These are phyloP conservation scores for Mamestra brassicae DNA, from an alignment of 2,888 invertebrate genomes.

Conservation along the genomic window DNA sequence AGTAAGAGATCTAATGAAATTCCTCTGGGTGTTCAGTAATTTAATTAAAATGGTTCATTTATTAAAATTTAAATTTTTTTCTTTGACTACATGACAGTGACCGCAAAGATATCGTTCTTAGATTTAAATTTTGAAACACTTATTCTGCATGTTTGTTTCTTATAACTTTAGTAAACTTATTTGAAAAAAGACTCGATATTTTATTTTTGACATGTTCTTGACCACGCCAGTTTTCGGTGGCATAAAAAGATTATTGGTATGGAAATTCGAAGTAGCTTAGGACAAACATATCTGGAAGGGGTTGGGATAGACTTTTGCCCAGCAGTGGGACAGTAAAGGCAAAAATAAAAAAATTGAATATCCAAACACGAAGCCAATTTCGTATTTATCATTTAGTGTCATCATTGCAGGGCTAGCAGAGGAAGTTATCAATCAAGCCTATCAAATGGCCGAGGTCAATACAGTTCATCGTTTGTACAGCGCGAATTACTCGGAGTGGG, in stretches of 20 bases:
- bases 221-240: too few relatives aligned
- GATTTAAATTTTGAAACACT: neutral
- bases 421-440: constrained; percentile 54
- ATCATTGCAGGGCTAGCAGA: constrained; percentile 21
- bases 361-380: constrained; percentile 18
- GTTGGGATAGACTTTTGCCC: too few relatives aligned
- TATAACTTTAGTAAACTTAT: neutral
- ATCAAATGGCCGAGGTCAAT: constrained; percentile 42
- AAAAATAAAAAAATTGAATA: too few relatives aligned
- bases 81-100: neutral
- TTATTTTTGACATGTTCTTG: neutral
- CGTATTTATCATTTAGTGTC: constrained; percentile 18
- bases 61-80: neutral
- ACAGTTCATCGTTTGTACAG: constrained; percentile 36
- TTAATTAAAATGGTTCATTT: constrained; percentile 29
- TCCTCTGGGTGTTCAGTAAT: neutral
- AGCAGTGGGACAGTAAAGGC: too few relatives aligned
- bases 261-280: too few relatives aligned
- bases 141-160: neutral
- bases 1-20: constrained; percentile 36
- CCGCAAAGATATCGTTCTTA: neutral
- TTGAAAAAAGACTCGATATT: neutral
- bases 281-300: too few relatives aligned
- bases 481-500: constrained; percentile 16
- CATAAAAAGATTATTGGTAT: too few relatives aligned